Percentiles rank a stretch among this genome's conserved stretches.
Evolutionary conservation across 2,797 vertebrate species (phyloP).

Genomic region (Danionella dracula): DNA sequence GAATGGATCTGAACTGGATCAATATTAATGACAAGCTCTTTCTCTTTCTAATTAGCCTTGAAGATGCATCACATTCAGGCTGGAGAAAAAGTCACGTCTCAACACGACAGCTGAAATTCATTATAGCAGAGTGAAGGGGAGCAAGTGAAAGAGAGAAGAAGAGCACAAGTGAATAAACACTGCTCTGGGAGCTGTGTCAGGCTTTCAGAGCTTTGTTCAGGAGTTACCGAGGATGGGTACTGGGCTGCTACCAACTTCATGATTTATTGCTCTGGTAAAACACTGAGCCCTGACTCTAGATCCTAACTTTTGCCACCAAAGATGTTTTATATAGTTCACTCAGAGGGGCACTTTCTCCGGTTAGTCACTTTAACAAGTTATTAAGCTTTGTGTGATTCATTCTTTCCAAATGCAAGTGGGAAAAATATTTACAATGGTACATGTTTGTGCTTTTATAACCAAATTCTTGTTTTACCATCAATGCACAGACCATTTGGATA

Average conservation of each 20-base stretch:
- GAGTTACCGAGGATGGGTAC: not conserved
- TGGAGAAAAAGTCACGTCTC: slow-evolving; percentile 43
- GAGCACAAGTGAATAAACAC: slow-evolving; percentile 13
- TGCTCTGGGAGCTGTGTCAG: not conserved
- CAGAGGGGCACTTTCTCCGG: too few relatives aligned
- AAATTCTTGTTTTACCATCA: too few relatives aligned
- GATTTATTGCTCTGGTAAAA: not conserved
- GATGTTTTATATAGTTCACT: too few relatives aligned
- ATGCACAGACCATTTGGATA: too few relatives aligned
- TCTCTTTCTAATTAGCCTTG: slow-evolving; percentile 39
- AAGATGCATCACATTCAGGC: slow-evolving; percentile 41
- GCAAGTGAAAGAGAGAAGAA: not conserved
- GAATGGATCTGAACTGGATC: slow-evolving; percentile 37
- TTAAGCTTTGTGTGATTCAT: too few relatives aligned
- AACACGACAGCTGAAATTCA: slow-evolving; percentile 38
- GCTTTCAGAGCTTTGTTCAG: slow-evolving; percentile 11
- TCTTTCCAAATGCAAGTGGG: too few relatives aligned
- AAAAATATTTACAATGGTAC: too few relatives aligned
- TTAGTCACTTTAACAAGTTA: too few relatives aligned
- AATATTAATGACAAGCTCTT: slow-evolving; percentile 46
- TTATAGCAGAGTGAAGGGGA: slow-evolving; percentile 23
- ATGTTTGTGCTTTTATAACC: too few relatives aligned
- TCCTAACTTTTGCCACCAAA: not conserved
- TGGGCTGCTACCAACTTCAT: not conserved
- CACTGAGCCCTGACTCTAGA: not conserved